Conservation (phyloP, 2,113 vertebrate species). For the Xenopus laevis region DNA sequence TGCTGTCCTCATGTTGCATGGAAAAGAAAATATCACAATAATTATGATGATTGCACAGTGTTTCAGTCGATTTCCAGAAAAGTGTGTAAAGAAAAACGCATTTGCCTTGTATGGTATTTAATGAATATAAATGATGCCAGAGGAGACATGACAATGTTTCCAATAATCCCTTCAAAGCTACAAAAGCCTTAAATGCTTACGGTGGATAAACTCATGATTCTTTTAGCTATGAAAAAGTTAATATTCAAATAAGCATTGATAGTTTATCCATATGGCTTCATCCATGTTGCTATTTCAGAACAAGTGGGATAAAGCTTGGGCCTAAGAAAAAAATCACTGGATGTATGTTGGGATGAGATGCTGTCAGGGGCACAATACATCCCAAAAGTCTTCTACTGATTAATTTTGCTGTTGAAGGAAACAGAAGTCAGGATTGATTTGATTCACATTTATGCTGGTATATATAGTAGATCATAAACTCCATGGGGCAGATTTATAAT, state of each 20-base stretch:
- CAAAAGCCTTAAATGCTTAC: not conserved
- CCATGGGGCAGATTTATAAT: no score
- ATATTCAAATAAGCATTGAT: not conserved
- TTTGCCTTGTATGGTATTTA: not conserved
- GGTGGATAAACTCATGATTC: not conserved
- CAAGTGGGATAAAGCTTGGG: not conserved
- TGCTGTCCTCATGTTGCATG: conserved; percentile 37
- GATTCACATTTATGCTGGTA: no score
- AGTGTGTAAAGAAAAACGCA: not conserved
- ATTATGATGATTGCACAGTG: conserved; percentile 4
- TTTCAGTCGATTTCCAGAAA: conserved; percentile 1
- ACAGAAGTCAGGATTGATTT: no score
- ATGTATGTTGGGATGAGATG: no score
- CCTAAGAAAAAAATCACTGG: not conserved
- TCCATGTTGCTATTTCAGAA: not conserved
- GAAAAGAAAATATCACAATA: conserved; percentile 9
- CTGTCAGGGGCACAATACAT: no score
- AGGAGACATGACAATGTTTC: not conserved
- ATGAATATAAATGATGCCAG: not conserved
- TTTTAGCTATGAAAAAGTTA: not conserved
- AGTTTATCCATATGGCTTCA: not conserved
- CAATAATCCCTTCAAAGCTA: not conserved
- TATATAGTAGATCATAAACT: no score
- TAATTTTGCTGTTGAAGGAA: no score
- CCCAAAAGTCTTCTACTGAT: no score